Base-by-base conservation (phyloP, 2,888 invertebrate species). In the Plusia festucae region DNA sequence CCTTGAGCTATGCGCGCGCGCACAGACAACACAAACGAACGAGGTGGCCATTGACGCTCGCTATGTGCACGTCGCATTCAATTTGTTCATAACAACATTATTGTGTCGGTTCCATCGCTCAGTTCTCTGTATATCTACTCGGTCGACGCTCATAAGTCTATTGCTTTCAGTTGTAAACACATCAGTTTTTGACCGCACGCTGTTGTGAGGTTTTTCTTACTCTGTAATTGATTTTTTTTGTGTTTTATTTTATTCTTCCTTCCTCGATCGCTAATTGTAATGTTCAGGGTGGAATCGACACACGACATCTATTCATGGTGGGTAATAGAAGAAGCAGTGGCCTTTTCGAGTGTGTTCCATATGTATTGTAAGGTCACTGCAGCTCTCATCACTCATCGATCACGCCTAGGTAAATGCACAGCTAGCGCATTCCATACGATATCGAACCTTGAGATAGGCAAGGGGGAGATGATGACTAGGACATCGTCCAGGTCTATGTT, bases 1-100 rank as follows among this genome's bases (percentile, higher is more conserved):
- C 97, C 86, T 95, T 97, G 94, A 97, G 97, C 94, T 97, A 97
- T 95, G 97, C 97, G 95, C 96, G 97, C 92, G 97, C 97, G 95
- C 96, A 96, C 94, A 96, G 96, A 85, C 97, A 97, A 90, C 97
- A 97, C 95, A 97, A 97, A 95, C 96, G 97, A 94, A 97, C 97
- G 96, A 97, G 97, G 97, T 97, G 96, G 90, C 85, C 78, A 82
- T 84, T 86, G 85, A 84, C 87, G 85, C 87, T 86, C 87, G 88
- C 88, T 89, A 89, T 85, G 87, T 91, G 91, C 92, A 91, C 92
- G 90, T 88, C 87, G 85, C 89, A 85, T 85, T 73, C 74, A 67
- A 76, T 68, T 76, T 82, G 67, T 70, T 72, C 70, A 75, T 79
- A 72, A 70, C 65, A 58, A 70, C 65, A 60, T 64, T 53, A 60